Percentiles rank a stretch among this genome's conserved stretches.
Evolutionary conservation across 2,888 invertebrate species (phyloP).

Genomic region (Clunio marinus): DNA sequence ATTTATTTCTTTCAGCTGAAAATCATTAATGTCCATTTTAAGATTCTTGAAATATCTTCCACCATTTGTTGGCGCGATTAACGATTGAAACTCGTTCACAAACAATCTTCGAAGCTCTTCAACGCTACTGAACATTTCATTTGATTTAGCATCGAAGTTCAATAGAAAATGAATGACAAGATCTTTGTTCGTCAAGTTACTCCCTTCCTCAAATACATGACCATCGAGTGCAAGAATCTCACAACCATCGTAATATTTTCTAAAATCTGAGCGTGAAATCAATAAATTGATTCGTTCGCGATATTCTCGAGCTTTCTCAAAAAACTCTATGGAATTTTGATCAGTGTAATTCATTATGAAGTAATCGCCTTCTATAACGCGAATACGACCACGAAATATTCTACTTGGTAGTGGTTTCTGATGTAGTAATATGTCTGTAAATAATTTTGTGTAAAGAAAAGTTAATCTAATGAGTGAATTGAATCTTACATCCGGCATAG

Average conservation of each 20-base stretch:
- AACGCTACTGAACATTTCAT: not conserved
- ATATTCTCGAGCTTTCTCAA: slow-evolving; percentile 68
- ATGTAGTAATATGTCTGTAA: slow-evolving; percentile 69
- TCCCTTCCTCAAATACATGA: slow-evolving; percentile 57
- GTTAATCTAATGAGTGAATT: not conserved
- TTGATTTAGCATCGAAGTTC: slow-evolving; percentile 65
- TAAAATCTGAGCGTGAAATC: slow-evolving; percentile 67
- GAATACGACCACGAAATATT: slow-evolving; percentile 76
- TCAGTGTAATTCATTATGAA: slow-evolving; percentile 65
- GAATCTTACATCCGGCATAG: slow-evolving; percentile 59
- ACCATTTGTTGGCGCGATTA: not conserved
- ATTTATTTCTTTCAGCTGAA: slow-evolving; percentile 34
- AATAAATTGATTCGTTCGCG: slow-evolving; percentile 70
- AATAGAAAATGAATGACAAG: slow-evolving; percentile 81
- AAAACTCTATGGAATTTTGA: slow-evolving; percentile 65
- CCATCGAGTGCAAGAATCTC: slow-evolving; percentile 82
- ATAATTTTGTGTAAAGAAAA: slow-evolving; percentile 28
- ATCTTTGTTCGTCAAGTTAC: slow-evolving; percentile 56
- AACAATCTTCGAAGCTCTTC: slow-evolving; percentile 30
- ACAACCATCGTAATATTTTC: slow-evolving; percentile 70
- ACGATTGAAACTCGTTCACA: slow-evolving; percentile 29
- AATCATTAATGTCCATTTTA: slow-evolving; percentile 26
- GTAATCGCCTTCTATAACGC: slow-evolving; percentile 65
- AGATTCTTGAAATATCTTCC: slow-evolving; percentile 33
- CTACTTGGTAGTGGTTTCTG: slow-evolving; percentile 71